Percentiles rank a stretch among this genome's conserved stretches.
Evolutionary conservation across 2,888 invertebrate genomes (phyloP).

Genomic region (Cosmia pyralina): DNA sequence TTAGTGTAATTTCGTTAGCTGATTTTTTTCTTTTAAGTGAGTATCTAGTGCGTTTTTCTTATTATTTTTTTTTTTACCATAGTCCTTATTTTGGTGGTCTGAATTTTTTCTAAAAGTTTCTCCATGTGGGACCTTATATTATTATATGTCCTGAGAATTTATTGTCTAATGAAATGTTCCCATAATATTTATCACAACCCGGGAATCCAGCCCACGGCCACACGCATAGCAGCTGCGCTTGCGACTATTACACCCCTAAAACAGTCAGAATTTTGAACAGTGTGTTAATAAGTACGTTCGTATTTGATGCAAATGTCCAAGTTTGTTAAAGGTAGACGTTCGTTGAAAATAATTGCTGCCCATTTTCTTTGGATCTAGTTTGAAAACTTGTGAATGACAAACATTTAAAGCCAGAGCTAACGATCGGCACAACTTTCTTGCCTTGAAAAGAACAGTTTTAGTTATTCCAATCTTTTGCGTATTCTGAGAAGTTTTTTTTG

Average conservation of each 20-base stretch:
- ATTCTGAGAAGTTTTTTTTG: constrained; percentile 19
- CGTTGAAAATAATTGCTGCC: constrained; percentile 32
- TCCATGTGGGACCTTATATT: too few relatives aligned
- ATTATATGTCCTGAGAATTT: too few relatives aligned
- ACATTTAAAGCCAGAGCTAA: constrained; percentile 42
- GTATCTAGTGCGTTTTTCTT: too few relatives aligned
- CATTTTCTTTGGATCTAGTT: constrained; percentile 50
- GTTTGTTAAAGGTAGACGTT: constrained; percentile 11
- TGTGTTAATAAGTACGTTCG: not conserved
- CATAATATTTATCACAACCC: not conserved
- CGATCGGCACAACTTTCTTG: constrained; percentile 41
- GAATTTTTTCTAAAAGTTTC: too few relatives aligned
- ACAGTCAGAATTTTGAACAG: not conserved
- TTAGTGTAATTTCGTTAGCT: too few relatives aligned
- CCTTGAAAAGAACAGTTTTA: constrained; percentile 39
- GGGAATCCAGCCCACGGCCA: not conserved
- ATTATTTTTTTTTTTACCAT: too few relatives aligned
- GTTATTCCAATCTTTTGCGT: constrained; percentile 32
- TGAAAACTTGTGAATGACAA: constrained; percentile 52
- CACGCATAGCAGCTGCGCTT: not conserved
- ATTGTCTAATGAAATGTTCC: too few relatives aligned
- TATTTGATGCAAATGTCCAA: constrained; percentile 25
- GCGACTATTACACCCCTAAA: not conserved
- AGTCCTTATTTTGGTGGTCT: too few relatives aligned
- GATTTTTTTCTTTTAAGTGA: too few relatives aligned